These are phyloP conservation scores for Serranus cabrilla DNA, from an alignment of 2,797 vertebrate genomes.

Conservation along the genomic window DNA sequence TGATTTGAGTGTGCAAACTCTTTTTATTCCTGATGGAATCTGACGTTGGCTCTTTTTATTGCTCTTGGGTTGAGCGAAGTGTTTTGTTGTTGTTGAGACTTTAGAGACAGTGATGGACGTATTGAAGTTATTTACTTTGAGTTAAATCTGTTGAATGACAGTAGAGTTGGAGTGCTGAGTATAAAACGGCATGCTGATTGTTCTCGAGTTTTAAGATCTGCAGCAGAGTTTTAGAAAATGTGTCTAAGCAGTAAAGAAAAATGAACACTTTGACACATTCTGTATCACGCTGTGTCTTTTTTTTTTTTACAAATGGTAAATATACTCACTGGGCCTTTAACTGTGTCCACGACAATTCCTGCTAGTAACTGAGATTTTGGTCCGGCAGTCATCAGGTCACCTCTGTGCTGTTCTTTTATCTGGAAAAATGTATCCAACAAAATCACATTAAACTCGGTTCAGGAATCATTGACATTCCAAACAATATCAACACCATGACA, in stretches of 20 bases:
- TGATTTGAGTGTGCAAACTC: background rate
- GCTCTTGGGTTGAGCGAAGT: background rate
- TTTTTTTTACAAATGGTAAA: background rate
- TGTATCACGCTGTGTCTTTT: background rate
- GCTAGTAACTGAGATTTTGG: constrained; percentile 95
- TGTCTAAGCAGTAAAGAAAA: background rate
- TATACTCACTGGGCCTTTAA: constrained; percentile 91
- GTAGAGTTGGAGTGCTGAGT: too few species aligned
- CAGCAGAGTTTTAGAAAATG: background rate
- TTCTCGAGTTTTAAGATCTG: background rate
- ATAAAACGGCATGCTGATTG: background rate
- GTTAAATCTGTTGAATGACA: background rate
- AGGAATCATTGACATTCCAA: background rate
- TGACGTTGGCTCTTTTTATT: background rate
- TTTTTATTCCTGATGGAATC: background rate
- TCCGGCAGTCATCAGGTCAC: constrained; percentile 94
- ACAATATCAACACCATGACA: background rate
- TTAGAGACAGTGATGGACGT: background rate
- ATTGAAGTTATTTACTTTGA: background rate
- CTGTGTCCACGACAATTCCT: constrained; percentile 94
- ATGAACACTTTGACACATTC: background rate
- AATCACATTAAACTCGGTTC: background rate
- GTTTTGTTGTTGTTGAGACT: too few species aligned
- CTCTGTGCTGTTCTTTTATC: constrained; percentile 96
- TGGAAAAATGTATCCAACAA: constrained; percentile 58